phyloP scores from a whole-genome alignment of 2,888 invertebrate genomes.

The Eupithecia subfuscata region DNA sequence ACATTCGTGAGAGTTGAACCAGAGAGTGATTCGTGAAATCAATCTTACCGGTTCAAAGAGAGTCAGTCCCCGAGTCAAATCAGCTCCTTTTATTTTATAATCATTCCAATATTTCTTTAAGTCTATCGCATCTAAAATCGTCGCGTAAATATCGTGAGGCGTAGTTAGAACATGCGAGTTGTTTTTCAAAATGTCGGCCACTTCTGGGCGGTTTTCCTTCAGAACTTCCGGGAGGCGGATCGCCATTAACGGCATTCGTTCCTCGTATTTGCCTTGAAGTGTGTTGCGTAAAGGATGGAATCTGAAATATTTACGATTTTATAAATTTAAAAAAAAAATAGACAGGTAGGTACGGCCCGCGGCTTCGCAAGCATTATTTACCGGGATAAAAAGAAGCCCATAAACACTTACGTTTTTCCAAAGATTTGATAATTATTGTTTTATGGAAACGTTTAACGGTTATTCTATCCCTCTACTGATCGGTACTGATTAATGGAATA shows the following conservation, averaged over 20 bases:
- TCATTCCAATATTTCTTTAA: constrained; percentile 63
- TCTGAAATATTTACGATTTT: too few relatives aligned
- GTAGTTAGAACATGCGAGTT: constrained; percentile 85
- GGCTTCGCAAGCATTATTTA: too few relatives aligned
- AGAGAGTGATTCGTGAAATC: neutral
- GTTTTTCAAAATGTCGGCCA: constrained; percentile 71
- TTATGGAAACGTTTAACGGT: too few relatives aligned
- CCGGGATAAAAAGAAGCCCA: too few relatives aligned
- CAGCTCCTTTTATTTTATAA: constrained; percentile 76
- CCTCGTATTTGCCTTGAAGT: constrained; percentile 48
- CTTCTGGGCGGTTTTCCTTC: constrained; percentile 83
- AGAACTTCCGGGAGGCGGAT: constrained; percentile 90
- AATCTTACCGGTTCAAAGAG: constrained; percentile 84
- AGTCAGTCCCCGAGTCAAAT: constrained; percentile 83
- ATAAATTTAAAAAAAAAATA: too few relatives aligned
- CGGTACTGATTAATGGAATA: too few relatives aligned
- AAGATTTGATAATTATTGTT: too few relatives aligned
- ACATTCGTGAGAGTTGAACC: too few relatives aligned
- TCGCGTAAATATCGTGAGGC: constrained; percentile 93
- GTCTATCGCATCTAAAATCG: constrained; percentile 86
- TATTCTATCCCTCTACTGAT: too few relatives aligned
- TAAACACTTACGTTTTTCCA: too few relatives aligned
- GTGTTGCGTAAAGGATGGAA: constrained; percentile 32
- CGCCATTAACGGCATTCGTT: constrained; percentile 67
- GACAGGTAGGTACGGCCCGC: too few relatives aligned